A percentile compares a stretch with the other conserved stretches of the same genome.
Conservation (phyloP, 1,140 invertebrate genomes). For the Aphis gossypii region DNA sequence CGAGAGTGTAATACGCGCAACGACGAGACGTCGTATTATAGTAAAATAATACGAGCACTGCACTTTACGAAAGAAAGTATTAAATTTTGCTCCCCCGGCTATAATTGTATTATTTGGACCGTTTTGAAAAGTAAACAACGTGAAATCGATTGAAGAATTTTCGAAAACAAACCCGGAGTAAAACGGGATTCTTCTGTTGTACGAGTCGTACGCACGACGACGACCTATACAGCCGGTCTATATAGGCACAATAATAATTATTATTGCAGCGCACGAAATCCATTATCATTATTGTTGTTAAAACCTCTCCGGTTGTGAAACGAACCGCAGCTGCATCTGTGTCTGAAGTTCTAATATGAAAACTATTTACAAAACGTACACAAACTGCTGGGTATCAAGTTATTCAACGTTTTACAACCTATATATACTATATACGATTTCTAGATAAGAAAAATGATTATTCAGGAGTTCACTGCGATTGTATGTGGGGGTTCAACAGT, state of each 20-base stretch:
- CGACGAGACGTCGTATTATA: background rate
- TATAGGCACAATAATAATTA: constrained; percentile 7
- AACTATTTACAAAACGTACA: background rate
- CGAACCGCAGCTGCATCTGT: background rate
- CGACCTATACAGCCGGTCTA: background rate
- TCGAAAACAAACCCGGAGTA: background rate
- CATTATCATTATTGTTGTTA: background rate
- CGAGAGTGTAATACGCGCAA: background rate
- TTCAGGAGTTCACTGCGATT: background rate
- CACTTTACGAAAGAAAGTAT: background rate
- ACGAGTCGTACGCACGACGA: background rate
- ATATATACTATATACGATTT: background rate
- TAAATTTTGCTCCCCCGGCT: background rate
- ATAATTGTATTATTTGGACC: constrained; percentile 18
- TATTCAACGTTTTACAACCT: background rate
- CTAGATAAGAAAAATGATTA: constrained; percentile 25
- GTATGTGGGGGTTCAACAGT: background rate
- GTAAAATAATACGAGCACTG: background rate
- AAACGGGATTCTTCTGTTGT: background rate
- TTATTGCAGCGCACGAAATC: background rate
- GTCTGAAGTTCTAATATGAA: background rate
- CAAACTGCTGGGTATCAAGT: background rate
- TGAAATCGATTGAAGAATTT: constrained; percentile 15
- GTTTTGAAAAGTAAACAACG: constrained; percentile 34
- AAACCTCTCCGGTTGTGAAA: background rate